Conservation (phyloP, 2,888 invertebrate genomes). For the Hypolimnas misippus region DNA sequence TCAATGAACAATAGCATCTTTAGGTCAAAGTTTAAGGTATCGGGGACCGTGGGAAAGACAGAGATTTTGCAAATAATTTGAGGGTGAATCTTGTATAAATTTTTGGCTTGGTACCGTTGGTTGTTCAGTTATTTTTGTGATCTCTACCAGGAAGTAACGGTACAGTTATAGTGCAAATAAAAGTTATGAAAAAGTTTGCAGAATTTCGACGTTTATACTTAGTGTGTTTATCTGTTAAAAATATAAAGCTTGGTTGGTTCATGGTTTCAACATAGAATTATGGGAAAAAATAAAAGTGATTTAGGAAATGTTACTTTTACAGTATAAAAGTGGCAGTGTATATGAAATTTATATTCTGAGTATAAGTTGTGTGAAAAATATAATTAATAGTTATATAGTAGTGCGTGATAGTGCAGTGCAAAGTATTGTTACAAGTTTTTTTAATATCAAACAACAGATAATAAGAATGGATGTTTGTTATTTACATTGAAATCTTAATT, state of each 20-base stretch:
- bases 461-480: too few relatives aligned
- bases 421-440: not conserved
- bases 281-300: too few relatives aligned
- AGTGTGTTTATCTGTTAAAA: too few relatives aligned
- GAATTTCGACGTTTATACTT: too few relatives aligned
- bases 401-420: not conserved
- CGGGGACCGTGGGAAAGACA: conserved; percentile 62
- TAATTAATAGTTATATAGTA: not conserved
- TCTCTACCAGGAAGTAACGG: conserved; percentile 69
- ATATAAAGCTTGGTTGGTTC: too few relatives aligned
- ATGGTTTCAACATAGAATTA: too few relatives aligned
- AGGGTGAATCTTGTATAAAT: conserved; percentile 75
- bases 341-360: too few relatives aligned
- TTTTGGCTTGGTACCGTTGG: conserved; percentile 55
- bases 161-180: conserved; percentile 26
- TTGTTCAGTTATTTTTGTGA: conserved; percentile 68
- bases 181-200: not conserved
- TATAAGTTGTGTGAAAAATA: too few relatives aligned
- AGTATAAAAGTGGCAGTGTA: too few relatives aligned
- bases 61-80: conserved; percentile 50
- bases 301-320: too few relatives aligned
- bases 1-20: conserved; percentile 63
- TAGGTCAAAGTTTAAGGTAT: conserved; percentile 69
- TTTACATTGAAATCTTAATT: too few relatives aligned
- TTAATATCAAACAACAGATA: too few relatives aligned